Base-by-base conservation (phyloP, 2,113 vertebrate genomes). In the Perca flavescens region DNA sequence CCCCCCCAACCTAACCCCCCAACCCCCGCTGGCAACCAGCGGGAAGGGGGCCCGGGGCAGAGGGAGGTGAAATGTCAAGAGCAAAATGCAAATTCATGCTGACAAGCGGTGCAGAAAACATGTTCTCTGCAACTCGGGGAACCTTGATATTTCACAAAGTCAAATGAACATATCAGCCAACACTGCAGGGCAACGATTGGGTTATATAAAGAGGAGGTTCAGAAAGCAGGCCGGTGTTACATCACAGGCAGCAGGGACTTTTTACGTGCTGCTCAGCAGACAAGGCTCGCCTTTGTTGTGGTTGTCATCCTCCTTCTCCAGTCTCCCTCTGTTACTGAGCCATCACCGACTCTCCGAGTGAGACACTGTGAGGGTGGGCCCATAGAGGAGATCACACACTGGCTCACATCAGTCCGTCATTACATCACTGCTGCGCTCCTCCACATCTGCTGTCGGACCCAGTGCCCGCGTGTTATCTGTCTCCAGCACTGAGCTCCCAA, bases 71-170 rank as follows among this genome's bases (percentile, higher is more conserved):
- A 95, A 95, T 93, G 90, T 94, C 92, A 89, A 40, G 10, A 80
- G 64, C 63, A 50, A 89, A 93, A 95, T 91, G 86, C 88, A 92
- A 94, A 96, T 93, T 77, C 80, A 85, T 78, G 86, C 84, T 94
- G 95, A 95, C 95, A 96, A 91, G 87, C 84, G 60, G 86, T 77
- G 91, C 90, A 89, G 92, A 93, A 93, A 95, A 89, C 94, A 94
- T 94, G 93, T 92, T 93, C 90, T 90, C 77, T 79, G 82, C 88
- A 78, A 94, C 93, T 94, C 71, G 50, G 86, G 89, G 90, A 95
- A 91, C 94, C 91, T 93, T 95, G 94, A 93, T 95, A 94, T 95
- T 95, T 95, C 91, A 92, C 93, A 95, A 96, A 94, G 95, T 95
- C 93, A 95, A 95, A 93, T 85, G 88, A 94, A 91, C 92, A 91